Percentiles rank a stretch among this genome's conserved stretches.
phyloP scores from a whole-genome alignment of 2,888 invertebrate genomes.

The Harmothoe impar region DNA sequence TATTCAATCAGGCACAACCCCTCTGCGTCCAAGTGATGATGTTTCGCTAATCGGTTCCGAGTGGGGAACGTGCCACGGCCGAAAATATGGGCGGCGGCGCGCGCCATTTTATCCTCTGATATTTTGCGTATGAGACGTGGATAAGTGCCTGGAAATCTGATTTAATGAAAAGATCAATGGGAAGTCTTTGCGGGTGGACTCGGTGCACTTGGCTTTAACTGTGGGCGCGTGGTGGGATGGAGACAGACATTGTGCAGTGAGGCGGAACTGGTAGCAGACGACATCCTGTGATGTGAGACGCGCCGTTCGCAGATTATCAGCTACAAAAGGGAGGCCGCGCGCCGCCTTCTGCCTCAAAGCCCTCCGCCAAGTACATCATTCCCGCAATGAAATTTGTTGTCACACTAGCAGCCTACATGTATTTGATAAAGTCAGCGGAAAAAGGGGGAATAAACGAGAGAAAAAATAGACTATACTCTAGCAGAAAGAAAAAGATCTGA shows the following conservation, averaged over 20 bases:
- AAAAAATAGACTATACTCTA: not conserved
- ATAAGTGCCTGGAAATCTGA: constrained; percentile 31
- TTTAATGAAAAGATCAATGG: constrained; percentile 43
- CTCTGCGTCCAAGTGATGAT: not conserved
- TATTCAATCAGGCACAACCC: not conserved
- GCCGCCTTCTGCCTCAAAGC: constrained; percentile 10
- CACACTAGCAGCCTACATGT: constrained; percentile 32
- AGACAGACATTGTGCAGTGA: constrained; percentile 26
- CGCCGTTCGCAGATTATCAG: constrained; percentile 24
- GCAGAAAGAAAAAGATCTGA: constrained; percentile 4
- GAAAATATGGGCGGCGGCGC: not conserved
- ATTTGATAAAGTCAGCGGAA: constrained; percentile 24
- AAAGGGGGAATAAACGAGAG: not conserved
- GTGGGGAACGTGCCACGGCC: constrained; percentile 7
- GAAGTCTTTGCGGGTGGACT: not conserved
- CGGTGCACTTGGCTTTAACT: constrained; percentile 32
- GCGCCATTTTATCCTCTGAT: constrained; percentile 18
- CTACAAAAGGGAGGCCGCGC: not conserved
- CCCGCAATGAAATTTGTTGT: constrained; percentile 45
- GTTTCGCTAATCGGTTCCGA: constrained; percentile 10
- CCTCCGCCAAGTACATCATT: not conserved
- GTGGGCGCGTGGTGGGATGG: not conserved
- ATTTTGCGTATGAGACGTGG: constrained; percentile 31
- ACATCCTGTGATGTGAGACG: constrained; percentile 1
- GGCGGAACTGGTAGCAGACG: constrained; percentile 14